These are phyloP conservation scores for Platorchestia sp. DNA, from an alignment of 1,140 invertebrate genomes.

Conservation along the genomic window DNA sequence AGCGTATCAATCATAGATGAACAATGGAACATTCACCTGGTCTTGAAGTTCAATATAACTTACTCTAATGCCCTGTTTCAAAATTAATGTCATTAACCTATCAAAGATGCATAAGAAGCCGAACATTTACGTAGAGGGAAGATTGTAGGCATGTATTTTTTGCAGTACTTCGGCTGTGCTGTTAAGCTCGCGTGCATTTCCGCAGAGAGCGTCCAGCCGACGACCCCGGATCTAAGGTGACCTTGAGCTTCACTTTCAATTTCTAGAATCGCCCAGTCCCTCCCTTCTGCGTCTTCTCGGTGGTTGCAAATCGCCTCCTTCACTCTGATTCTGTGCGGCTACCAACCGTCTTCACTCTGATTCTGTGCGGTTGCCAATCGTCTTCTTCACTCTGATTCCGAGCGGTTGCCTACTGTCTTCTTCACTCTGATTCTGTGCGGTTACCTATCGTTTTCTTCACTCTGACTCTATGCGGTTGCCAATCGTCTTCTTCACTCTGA, in stretches of 20 bases:
- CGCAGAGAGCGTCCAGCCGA: neutral
- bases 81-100: too few species aligned
- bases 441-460: neutral
- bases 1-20: too few species aligned
- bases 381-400: neutral
- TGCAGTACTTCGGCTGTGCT: neutral
- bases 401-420: neutral
- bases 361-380: neutral
- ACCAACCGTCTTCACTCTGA: neutral
- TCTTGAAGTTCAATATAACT: too few species aligned
- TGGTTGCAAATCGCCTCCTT: neutral
- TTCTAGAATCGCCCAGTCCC: neutral
- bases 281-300: neutral
- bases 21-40: too few species aligned
- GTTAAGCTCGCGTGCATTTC: neutral
- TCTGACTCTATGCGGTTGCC: neutral
- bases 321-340: too few species aligned
- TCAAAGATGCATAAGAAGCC: too few species aligned
- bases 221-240: slow-evolving; percentile 42
- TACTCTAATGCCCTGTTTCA: too few species aligned
- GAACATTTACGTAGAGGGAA: neutral
- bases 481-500: neutral
- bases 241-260: slow-evolving; percentile 47
- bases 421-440: neutral
- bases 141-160: neutral